Conservation (phyloP, 1,140 invertebrate species). For the Drosophila nannoptera region DNA sequence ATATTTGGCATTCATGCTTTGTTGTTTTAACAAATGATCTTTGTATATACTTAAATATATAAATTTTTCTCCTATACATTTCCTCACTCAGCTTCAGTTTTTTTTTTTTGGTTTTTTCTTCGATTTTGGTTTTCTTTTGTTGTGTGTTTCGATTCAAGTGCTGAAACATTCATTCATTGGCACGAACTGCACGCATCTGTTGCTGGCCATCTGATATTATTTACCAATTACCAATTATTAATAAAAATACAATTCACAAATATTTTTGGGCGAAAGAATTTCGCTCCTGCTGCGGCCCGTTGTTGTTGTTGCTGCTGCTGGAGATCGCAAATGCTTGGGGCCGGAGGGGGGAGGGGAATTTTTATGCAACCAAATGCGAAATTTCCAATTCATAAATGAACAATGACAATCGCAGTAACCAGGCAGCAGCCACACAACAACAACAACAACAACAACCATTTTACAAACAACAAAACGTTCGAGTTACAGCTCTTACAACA, state of each 20-base stretch:
- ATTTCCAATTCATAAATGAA: constrained; percentile 15
- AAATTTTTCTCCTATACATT: constrained; percentile 7
- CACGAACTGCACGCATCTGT: constrained; percentile 63
- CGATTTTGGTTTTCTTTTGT: not conserved
- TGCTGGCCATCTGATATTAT: constrained; percentile 44
- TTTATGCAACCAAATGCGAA: not conserved
- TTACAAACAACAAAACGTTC: constrained; percentile 27
- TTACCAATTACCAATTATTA: constrained; percentile 22
- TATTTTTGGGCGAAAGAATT: too few relatives aligned
- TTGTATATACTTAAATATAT: constrained; percentile 37
- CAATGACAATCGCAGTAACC: constrained; percentile 18
- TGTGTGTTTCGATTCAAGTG: constrained; percentile 36
- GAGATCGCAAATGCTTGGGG: too few relatives aligned
- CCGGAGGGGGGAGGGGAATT: too few relatives aligned
- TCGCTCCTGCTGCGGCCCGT: too few relatives aligned
- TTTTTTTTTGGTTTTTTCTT: not conserved
- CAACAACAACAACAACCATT: constrained; percentile 11
- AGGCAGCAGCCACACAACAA: too few relatives aligned
- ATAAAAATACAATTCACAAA: constrained; percentile 33
- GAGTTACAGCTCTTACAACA: constrained; percentile 28
- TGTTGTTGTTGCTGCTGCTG: too few relatives aligned
- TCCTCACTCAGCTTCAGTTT: constrained; percentile 1
- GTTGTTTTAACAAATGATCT: constrained; percentile 47
- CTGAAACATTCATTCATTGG: constrained; percentile 57
- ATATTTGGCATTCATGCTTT: constrained; percentile 44